Evolutionary conservation across 2,888 invertebrate species (phyloP).

Genomic region (Cerastis leucographa): DNA sequence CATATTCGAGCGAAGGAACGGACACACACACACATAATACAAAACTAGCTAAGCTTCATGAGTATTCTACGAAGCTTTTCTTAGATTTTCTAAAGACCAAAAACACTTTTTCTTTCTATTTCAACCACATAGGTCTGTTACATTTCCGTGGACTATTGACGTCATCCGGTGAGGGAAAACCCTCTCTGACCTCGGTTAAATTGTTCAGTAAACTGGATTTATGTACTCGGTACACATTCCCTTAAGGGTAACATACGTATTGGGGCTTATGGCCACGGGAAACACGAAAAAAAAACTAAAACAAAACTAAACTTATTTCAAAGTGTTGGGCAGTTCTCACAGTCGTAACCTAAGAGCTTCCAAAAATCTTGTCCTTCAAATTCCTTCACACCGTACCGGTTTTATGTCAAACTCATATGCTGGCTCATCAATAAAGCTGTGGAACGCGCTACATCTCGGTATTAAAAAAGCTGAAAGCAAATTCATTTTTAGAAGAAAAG

Average conservation of each 20-base stretch:
- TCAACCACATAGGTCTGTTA: background rate
- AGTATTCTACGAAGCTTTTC: background rate
- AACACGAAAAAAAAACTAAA: background rate
- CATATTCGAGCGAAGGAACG: background rate
- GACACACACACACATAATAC: too few relatives aligned
- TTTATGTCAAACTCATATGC: too few relatives aligned
- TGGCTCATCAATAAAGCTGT: too few relatives aligned
- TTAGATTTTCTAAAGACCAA: background rate
- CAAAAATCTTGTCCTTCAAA: too few relatives aligned
- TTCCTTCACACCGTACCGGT: too few relatives aligned
- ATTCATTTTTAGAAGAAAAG: too few relatives aligned
- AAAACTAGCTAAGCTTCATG: too few relatives aligned
- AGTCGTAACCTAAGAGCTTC: too few relatives aligned
- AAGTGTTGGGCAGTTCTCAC: too few relatives aligned
- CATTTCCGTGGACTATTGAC: slow-evolving; percentile 34
- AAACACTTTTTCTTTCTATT: slow-evolving; percentile 9
- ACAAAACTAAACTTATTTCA: background rate
- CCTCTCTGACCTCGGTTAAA: slow-evolving; percentile 15
- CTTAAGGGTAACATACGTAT: slow-evolving; percentile 10
- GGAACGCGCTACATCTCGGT: too few relatives aligned
- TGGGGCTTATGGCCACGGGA: background rate
- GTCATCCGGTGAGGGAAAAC: slow-evolving; percentile 21
- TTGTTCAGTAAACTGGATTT: slow-evolving; percentile 40
- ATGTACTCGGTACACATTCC: slow-evolving; percentile 27
- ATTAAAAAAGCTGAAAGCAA: too few relatives aligned